Percentiles rank a stretch among this genome's conserved stretches.
These are phyloP conservation scores for Cyprinodon variegatus DNA, from an alignment of 2,113 vertebrate species.

Conservation along the genomic window DNA sequence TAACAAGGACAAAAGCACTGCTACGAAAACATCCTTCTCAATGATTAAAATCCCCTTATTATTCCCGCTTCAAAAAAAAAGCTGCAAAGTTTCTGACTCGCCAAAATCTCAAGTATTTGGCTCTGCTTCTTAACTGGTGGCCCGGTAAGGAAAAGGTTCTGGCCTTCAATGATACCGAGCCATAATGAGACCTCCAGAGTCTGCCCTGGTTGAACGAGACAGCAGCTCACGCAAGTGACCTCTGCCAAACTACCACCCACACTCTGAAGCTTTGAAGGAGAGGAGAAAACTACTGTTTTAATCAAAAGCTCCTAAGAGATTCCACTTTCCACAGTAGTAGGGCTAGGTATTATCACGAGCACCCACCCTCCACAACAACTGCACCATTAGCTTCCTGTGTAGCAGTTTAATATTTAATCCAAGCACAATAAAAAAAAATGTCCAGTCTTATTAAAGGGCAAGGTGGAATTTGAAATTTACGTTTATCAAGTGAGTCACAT, in stretches of 20 bases:
- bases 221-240: constrained; percentile 30
- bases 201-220: constrained; percentile 1
- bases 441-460: constrained; percentile 6
- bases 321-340: constrained; percentile 36
- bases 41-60: constrained; percentile 1
- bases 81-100: constrained; percentile 4
- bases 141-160: constrained; percentile 1
- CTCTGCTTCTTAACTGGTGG: constrained; percentile 7
- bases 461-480: constrained; percentile 29
- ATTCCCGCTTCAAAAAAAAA: constrained; percentile 10
- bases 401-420: constrained; percentile 38
- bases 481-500: constrained; percentile 16
- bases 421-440: constrained; percentile 34
- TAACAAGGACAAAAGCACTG: neutral
- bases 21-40: neutral
- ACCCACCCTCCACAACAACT: constrained; percentile 34
- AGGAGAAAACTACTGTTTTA: constrained; percentile 22
- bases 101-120: constrained; percentile 31
- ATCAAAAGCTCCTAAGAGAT: constrained; percentile 23
- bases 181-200: constrained; percentile 60
- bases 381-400: constrained; percentile 52
- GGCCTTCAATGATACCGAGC: constrained; percentile 38
- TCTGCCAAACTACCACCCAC: constrained; percentile 21
- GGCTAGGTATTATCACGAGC: constrained; percentile 24
- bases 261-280: constrained; percentile 16